Conservation (phyloP, 2,797 vertebrate species). For the Echiichthys vipera region DNA sequence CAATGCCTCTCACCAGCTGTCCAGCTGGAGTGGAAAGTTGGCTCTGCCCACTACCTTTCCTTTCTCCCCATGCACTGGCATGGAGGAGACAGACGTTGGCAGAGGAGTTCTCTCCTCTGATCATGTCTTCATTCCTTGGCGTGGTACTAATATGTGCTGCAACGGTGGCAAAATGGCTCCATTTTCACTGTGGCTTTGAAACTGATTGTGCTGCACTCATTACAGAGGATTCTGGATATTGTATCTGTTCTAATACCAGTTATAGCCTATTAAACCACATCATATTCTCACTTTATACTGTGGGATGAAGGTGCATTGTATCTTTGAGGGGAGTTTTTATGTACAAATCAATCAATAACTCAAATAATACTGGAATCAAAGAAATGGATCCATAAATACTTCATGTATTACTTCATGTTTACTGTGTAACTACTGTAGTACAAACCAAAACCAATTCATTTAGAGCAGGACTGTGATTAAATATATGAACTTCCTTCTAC, state of each 20-base stretch:
- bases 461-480: too few relatives aligned
- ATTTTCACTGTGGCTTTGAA: conserved; percentile 42
- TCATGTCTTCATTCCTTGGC: conserved; percentile 75
- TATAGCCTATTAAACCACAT: neutral
- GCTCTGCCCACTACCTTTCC: conserved; percentile 65
- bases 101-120: conserved; percentile 66
- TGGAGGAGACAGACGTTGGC: conserved; percentile 62
- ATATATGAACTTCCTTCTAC: neutral
- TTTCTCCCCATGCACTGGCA: conserved; percentile 76
- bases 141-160: conserved; percentile 53
- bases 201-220: conserved; percentile 14
- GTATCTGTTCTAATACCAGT: neutral
- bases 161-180: conserved; percentile 52
- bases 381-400: neutral
- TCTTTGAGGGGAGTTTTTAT: neutral
- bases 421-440: neutral
- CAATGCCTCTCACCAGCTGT: conserved; percentile 71
- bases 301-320: neutral
- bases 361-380: neutral
- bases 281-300: neutral
- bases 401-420: neutral
- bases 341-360: neutral
- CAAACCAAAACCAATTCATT: neutral
- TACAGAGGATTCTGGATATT: neutral
- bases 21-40: conserved; percentile 84